Conservation (phyloP, 2,888 invertebrate species). For the Caenorhabditis macrosperma region DNA sequence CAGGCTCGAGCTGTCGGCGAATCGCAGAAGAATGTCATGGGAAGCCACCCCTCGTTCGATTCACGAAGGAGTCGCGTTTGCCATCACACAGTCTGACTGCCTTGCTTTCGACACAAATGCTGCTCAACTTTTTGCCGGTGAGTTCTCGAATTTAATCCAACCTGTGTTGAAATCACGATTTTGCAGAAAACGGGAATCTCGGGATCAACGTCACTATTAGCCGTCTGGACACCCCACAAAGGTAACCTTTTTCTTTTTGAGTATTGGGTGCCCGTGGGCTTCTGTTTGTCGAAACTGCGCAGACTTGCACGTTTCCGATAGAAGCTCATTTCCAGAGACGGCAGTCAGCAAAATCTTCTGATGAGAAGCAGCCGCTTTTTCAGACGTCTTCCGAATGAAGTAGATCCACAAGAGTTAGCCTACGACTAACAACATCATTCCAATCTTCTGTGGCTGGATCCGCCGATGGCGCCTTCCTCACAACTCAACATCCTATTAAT, state of each 20-base stretch:
- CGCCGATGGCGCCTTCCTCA: not conserved
- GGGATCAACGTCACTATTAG: slow-evolving; percentile 99
- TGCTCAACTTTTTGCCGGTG: slow-evolving; percentile 92
- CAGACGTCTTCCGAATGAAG: slow-evolving; percentile 28
- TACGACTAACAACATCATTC: slow-evolving; percentile 14
- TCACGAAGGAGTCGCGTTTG: slow-evolving; percentile 96
- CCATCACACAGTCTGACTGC: slow-evolving; percentile 97
- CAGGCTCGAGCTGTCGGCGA: slow-evolving; percentile 95
- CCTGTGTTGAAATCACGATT: not conserved
- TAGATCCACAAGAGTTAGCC: slow-evolving; percentile 14
- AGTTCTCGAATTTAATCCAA: not conserved
- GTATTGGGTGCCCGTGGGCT: not conserved
- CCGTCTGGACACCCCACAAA: slow-evolving; percentile 46
- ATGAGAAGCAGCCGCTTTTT: slow-evolving; percentile 6
- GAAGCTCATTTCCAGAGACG: slow-evolving; percentile 12
- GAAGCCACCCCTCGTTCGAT: slow-evolving; percentile 98
- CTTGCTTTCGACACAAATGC: slow-evolving; percentile 98
- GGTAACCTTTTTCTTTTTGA: not conserved
- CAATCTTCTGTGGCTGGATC: not conserved
- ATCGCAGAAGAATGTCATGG: slow-evolving; percentile 95
- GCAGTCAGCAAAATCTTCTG: slow-evolving; percentile 30
- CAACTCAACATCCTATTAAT: not conserved
- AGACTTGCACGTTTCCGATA: slow-evolving; percentile 6
- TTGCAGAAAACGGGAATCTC: slow-evolving; percentile 93
- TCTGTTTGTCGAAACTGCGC: slow-evolving; percentile 6